A percentile compares a stretch with the other conserved stretches of the same genome.
These are phyloP conservation scores for Melanotaenia duboulayi DNA, from an alignment of 2,113 vertebrate genomes.

Conservation along the genomic window DNA sequence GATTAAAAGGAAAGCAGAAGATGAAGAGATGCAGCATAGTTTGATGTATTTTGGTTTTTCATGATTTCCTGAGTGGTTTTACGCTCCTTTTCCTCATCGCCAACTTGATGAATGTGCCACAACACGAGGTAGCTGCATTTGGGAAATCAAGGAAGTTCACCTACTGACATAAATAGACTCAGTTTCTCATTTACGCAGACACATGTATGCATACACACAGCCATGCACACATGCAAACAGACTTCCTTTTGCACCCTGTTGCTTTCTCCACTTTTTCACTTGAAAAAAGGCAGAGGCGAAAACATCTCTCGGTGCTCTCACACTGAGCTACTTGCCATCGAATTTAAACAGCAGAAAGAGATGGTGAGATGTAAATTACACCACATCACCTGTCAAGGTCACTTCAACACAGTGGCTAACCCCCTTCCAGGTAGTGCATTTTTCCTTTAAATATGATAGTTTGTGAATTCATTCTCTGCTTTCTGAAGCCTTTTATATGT, in stretches of 20 bases:
- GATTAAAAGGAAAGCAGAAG: constrained; percentile 6
- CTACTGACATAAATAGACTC: not conserved
- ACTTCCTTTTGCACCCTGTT: not conserved
- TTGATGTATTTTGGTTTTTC: constrained; percentile 7
- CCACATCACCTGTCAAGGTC: constrained; percentile 38
- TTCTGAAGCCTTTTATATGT: constrained; percentile 7
- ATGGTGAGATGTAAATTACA: constrained; percentile 45
- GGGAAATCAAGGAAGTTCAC: constrained; percentile 6
- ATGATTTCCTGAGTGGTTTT: constrained; percentile 2
- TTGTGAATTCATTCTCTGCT: constrained; percentile 18
- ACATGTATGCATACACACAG: not conserved
- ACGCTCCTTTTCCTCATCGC: not conserved
- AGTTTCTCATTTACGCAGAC: constrained; percentile 6
- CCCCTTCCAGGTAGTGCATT: constrained; percentile 14
- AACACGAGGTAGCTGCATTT: constrained; percentile 7
- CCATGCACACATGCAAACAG: not conserved
- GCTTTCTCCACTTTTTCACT: not conserved
- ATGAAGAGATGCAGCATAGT: constrained; percentile 7
- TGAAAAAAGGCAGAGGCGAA: constrained; percentile 12
- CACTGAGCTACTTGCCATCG: not conserved
- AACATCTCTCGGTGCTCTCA: constrained; percentile 14
- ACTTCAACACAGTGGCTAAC: constrained; percentile 36
- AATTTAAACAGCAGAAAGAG: constrained; percentile 20
- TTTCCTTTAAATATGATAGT: constrained; percentile 7
- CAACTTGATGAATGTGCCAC: constrained; percentile 10